Conservation (phyloP, 2,888 invertebrate genomes). For the Phyto melanocephala region DNA sequence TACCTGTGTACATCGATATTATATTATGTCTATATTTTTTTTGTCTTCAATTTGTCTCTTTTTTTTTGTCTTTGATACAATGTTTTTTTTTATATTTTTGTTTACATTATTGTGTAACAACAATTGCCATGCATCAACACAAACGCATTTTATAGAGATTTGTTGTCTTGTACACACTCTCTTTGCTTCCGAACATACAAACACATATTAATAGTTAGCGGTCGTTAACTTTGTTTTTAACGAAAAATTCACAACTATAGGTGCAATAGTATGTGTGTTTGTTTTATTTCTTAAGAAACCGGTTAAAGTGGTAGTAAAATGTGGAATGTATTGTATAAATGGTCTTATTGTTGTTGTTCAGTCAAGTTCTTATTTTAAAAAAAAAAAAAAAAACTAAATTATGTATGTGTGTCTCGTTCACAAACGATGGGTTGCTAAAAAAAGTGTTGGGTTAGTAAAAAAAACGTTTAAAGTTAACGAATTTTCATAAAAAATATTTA, state of each 20-base stretch:
- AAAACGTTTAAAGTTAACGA: slow-evolving; percentile 39
- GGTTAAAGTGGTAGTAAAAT: slow-evolving; percentile 64
- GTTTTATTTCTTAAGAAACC: slow-evolving; percentile 48
- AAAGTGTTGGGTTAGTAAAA: not conserved
- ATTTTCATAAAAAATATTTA: not conserved
- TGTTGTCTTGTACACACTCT: too few species aligned
- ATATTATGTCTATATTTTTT: not conserved
- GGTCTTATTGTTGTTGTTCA: slow-evolving; percentile 27
- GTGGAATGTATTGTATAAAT: slow-evolving; percentile 67
- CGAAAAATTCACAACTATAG: too few species aligned
- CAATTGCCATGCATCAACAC: not conserved
- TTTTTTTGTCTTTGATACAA: not conserved
- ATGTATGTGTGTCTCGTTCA: not conserved
- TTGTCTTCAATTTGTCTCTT: not conserved
- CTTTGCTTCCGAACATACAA: slow-evolving; percentile 3
- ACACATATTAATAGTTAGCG: slow-evolving; percentile 65
- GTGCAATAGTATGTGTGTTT: not conserved
- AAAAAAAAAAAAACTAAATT: not conserved
- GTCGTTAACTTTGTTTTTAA: slow-evolving; percentile 71
- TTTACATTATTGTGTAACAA: not conserved
- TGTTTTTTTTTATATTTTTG: not conserved
- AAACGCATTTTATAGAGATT: not conserved
- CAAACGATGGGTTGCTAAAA: slow-evolving; percentile 31
- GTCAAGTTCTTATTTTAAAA: not conserved
- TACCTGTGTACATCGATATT: too few species aligned